phyloP scores from a whole-genome alignment of 2,888 invertebrate genomes.

The Anthophora plumipes region DNA sequence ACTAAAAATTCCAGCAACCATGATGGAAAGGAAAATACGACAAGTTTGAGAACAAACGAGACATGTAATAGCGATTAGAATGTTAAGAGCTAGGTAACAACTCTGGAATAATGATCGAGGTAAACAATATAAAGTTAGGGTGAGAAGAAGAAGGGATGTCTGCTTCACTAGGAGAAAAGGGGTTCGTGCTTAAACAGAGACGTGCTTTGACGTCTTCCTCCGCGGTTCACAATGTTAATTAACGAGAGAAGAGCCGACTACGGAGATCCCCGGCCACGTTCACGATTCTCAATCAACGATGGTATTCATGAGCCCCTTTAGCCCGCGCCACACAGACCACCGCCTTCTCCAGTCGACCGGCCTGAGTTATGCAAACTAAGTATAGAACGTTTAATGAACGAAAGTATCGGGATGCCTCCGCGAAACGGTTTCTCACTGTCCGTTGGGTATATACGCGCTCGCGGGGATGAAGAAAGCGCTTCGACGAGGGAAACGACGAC shows the following conservation, averaged over 20 bases:
- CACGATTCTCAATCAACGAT: constrained; percentile 81
- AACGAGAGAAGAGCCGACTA: constrained; percentile 75
- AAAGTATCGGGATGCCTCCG: constrained; percentile 49
- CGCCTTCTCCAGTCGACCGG: constrained; percentile 27
- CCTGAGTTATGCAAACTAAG: constrained; percentile 61
- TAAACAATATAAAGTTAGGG: constrained; percentile 81
- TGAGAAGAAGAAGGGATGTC: constrained; percentile 62
- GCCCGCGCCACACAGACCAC: constrained; percentile 27
- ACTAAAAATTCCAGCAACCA: constrained; percentile 63
- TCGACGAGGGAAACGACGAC: neutral
- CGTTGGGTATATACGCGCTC: neutral
- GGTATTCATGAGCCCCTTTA: constrained; percentile 76
- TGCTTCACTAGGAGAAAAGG: constrained; percentile 67
- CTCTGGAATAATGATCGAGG: constrained; percentile 76
- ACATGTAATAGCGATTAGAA: constrained; percentile 76
- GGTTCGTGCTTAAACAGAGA: constrained; percentile 65
- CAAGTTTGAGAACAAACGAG: neutral
- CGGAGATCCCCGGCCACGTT: constrained; percentile 65
- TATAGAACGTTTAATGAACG: constrained; percentile 65
- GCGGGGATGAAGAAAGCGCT: no score
- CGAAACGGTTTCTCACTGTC: constrained; percentile 30
- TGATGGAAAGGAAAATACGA: neutral
- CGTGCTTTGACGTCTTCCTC: constrained; percentile 82
- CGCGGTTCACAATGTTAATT: constrained; percentile 80
- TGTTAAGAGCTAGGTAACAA: constrained; percentile 74